These are phyloP conservation scores for Redunca redunca DNA, from an alignment of 2,113 vertebrate species.

Conservation along the genomic window DNA sequence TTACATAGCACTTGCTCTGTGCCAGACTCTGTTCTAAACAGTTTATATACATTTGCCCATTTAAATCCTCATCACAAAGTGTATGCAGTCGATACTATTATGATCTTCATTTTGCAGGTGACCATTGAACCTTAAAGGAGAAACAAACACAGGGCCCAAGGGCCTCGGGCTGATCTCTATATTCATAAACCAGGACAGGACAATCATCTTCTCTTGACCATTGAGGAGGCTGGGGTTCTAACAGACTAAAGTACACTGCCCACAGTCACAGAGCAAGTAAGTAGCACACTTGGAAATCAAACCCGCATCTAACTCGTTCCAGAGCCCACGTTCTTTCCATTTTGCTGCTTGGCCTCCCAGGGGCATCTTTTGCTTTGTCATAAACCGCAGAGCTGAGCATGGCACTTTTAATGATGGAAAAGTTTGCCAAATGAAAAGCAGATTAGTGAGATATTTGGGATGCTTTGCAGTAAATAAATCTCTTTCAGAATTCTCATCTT, in stretches of 20 bases:
- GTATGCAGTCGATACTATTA: neutral
- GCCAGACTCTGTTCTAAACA: neutral
- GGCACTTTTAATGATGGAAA: conserved; percentile 49
- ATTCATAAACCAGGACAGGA: neutral
- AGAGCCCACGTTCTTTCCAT: neutral
- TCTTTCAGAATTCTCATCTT: conserved; percentile 59
- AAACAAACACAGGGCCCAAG: neutral
- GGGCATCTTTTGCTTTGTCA: neutral
- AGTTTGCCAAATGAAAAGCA: conserved; percentile 59
- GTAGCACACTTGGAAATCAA: neutral
- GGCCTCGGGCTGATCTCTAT: neutral
- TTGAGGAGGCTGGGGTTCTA: neutral
- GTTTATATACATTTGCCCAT: neutral
- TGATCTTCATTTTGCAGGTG: neutral
- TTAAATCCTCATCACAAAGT: neutral
- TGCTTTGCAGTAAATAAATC: conserved; percentile 59
- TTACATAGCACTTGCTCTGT: neutral
- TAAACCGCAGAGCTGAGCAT: neutral
- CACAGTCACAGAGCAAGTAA: neutral
- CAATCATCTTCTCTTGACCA: neutral
- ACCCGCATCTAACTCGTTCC: neutral
- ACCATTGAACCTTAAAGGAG: neutral
- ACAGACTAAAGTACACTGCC: neutral
- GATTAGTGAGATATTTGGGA: conserved; percentile 66
- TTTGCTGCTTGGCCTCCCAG: neutral